These are phyloP conservation scores for Nephrocerus scutellatus DNA, from an alignment of 2,888 invertebrate genomes.

Conservation along the genomic window DNA sequence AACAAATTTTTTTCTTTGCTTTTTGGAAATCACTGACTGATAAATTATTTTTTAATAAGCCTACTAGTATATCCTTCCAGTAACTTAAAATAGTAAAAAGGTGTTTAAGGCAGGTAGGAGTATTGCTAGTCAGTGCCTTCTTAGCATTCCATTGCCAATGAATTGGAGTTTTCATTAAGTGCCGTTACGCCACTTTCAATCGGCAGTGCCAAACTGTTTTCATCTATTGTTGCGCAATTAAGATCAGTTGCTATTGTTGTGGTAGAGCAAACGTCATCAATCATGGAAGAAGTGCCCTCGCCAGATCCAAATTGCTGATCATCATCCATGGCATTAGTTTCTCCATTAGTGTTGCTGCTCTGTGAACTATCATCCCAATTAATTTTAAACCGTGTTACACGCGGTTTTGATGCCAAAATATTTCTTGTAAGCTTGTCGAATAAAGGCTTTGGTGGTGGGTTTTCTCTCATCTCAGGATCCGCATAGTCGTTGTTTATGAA, in stretches of 20 bases:
- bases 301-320: conserved; percentile 28
- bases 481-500: conserved; percentile 97
- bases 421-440: conserved; percentile 79
- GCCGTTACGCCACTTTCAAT: conserved; percentile 39
- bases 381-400: conserved; percentile 94
- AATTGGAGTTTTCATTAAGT: conserved; percentile 47
- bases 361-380: conserved; percentile 82
- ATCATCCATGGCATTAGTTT: conserved; percentile 23
- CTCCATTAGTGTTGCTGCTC: conserved; percentile 33
- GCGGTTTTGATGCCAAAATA: conserved; percentile 72
- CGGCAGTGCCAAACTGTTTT: conserved; percentile 43
- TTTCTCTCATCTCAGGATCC: conserved; percentile 87
- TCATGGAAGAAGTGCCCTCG: background rate
- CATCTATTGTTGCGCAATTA: conserved; percentile 31
- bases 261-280: conserved; percentile 16
- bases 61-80: no score
- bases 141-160: conserved; percentile 48
- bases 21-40: no score
- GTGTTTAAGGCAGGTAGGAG: no score
- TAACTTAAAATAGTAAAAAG: conserved; percentile 3
- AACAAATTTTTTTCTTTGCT: no score
- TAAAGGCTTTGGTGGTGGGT: conserved; percentile 85
- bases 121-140: no score
- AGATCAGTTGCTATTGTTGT: conserved; percentile 12
- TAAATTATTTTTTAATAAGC: no score